Conservation (phyloP, 2,113 vertebrate species). For the Abramis brama region DNA sequence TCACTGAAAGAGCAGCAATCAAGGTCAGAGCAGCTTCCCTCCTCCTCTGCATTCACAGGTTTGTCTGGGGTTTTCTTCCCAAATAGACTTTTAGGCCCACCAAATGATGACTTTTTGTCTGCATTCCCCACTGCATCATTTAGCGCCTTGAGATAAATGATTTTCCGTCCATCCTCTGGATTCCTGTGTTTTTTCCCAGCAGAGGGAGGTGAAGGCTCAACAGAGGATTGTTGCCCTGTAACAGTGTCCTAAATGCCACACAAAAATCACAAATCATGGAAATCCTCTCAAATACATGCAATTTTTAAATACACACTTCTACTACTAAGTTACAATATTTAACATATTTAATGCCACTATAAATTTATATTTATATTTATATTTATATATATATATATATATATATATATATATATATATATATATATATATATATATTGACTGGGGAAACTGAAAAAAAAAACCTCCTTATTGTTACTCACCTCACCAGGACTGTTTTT, state of each 20-base stretch:
- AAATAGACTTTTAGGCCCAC: background rate
- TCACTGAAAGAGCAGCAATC: slow-evolving; percentile 6
- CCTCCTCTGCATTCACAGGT: background rate
- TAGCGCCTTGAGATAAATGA: slow-evolving; percentile 75
- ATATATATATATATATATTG: too few relatives aligned
- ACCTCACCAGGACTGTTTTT: slow-evolving; percentile 1
- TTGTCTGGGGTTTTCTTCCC: slow-evolving; percentile 41
- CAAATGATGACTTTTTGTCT: slow-evolving; percentile 14
- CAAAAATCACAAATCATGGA: background rate
- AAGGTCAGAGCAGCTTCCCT: background rate
- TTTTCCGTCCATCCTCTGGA: slow-evolving; percentile 67
- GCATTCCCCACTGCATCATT: slow-evolving; percentile 63
- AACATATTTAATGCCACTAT: too few relatives aligned
- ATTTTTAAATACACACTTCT: background rate
- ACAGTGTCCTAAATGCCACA: background rate
- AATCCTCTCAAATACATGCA: background rate
- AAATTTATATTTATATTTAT: too few relatives aligned
- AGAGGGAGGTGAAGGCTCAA: slow-evolving; percentile 23
- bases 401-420: too few relatives aligned
- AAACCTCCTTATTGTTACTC: background rate
- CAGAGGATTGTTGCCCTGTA: background rate
- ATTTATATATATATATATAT: too few relatives aligned
- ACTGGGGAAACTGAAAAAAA: background rate
- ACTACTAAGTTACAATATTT: background rate
- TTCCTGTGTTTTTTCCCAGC: slow-evolving; percentile 63